Conservation (phyloP, 2,888 invertebrate species). For the Myopa tessellatipennis region DNA sequence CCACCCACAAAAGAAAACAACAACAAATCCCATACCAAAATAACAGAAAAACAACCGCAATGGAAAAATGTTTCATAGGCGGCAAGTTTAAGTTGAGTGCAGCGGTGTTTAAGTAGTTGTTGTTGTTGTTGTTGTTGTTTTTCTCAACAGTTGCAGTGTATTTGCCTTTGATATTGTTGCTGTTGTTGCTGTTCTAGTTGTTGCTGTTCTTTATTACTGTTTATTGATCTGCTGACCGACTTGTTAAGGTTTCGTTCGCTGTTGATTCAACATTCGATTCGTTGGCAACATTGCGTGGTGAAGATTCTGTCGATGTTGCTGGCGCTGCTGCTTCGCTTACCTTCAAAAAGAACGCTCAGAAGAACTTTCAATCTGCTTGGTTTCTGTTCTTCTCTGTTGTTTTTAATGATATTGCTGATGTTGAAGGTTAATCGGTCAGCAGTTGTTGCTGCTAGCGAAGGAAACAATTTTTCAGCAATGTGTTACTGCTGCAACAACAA, state of each 20-base stretch:
- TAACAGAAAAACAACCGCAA: neutral
- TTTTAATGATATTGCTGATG: neutral
- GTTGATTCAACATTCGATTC: neutral
- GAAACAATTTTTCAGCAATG: conserved; percentile 20
- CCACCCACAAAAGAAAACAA: neutral
- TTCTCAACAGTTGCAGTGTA: too few species aligned
- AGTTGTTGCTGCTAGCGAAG: neutral
- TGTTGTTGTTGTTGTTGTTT: too few species aligned
- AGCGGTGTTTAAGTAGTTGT: too few species aligned
- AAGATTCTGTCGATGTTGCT: neutral
- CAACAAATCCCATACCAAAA: neutral
- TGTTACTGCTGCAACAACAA: neutral
- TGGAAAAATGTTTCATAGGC: too few species aligned
- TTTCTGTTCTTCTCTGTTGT: neutral
- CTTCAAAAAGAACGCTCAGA: too few species aligned
- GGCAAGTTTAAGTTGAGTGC: too few species aligned
- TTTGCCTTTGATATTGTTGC: neutral
- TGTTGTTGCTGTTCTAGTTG: neutral
- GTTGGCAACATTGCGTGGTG: neutral
- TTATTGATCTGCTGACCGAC: neutral
- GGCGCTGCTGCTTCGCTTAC: neutral
- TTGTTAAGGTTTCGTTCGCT: neutral
- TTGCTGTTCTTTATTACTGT: neutral
- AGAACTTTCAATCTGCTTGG: neutral
- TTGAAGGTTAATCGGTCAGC: neutral